Conservation (phyloP, 2,113 vertebrate species). For the Porphyrio hochstetteri region DNA sequence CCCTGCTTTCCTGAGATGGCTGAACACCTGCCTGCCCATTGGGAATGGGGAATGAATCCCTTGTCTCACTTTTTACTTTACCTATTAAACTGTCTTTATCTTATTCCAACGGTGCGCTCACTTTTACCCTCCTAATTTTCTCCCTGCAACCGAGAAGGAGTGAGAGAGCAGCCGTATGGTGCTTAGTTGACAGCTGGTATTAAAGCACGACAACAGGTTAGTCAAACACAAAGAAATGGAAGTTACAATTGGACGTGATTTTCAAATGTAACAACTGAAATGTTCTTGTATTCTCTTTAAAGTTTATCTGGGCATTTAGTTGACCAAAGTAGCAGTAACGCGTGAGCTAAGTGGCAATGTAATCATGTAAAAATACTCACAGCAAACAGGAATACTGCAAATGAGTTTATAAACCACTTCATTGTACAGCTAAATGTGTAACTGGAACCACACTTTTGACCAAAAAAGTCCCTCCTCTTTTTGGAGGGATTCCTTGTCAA, state of each 20-base stretch:
- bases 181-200: no score
- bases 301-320: neutral
- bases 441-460: neutral
- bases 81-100: no score
- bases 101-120: no score
- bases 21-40: no score
- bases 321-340: neutral
- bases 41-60: no score
- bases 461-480: neutral
- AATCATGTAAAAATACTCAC: neutral
- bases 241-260: neutral
- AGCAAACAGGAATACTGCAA: neutral
- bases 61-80: no score
- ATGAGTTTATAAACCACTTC: neutral
- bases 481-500: neutral
- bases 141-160: no score
- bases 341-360: neutral
- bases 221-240: neutral
- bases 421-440: neutral
- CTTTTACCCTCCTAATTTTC: no score
- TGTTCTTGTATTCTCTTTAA: neutral
- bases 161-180: no score
- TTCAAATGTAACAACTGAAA: neutral
- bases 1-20: no score
- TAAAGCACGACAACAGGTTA: neutral